phyloP scores from a whole-genome alignment of 1,140 invertebrate species.

The Palaemon carinicauda region DNA sequence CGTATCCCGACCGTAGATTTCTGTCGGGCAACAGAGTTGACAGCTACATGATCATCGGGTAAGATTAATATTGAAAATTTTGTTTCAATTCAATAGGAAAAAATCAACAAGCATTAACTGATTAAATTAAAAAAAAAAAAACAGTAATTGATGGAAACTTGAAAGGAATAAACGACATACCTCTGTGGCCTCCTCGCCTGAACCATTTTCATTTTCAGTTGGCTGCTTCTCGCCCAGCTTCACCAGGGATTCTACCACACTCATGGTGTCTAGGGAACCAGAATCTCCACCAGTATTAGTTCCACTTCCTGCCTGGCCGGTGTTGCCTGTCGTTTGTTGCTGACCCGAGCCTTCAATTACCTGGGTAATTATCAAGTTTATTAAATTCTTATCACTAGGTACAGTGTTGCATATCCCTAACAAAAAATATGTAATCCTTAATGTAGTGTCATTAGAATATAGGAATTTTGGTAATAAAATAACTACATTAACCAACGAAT shows the following conservation, averaged over 20 bases:
- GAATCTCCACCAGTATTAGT: slow-evolving; percentile 27
- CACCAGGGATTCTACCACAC: slow-evolving; percentile 53
- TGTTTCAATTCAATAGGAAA: too few species aligned
- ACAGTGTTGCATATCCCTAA: too few species aligned
- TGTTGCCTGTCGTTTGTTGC: neutral
- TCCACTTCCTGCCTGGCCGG: neutral
- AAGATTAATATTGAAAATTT: too few species aligned
- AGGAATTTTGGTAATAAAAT: too few species aligned
- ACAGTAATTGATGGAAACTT: neutral
- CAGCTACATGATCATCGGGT: too few species aligned
- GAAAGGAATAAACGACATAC: slow-evolving; percentile 8
- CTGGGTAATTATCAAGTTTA: neutral
- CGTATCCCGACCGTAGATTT: too few species aligned
- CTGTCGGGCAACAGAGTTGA: too few species aligned
- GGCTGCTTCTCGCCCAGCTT: slow-evolving; percentile 55
- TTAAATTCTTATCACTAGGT: too few species aligned
- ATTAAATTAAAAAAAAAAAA: neutral
- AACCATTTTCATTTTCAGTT: slow-evolving; percentile 37
- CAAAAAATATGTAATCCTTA: neutral
- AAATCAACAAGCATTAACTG: too few species aligned
- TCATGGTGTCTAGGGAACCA: slow-evolving; percentile 56
- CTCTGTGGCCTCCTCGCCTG: slow-evolving; percentile 42
- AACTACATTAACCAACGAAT: neutral
- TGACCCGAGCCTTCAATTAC: neutral
- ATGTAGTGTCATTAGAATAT: neutral